Evolutionary conservation across 2,888 invertebrate species (phyloP), one percentile per base, ranked within the genome.

Genomic region (Ennomos fuscantarius): DNA sequence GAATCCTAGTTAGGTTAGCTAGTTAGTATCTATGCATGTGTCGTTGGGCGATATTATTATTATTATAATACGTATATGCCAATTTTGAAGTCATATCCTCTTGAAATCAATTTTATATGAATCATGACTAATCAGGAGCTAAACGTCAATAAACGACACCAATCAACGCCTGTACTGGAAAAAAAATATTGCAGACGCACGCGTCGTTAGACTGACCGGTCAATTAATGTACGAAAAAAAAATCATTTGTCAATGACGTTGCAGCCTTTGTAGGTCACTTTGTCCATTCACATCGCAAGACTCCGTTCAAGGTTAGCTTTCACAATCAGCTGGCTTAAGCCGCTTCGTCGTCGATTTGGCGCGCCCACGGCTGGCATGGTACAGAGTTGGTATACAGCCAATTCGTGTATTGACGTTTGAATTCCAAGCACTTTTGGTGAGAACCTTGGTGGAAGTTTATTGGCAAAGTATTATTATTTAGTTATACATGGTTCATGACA

Each of bases 231-330:
- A 24, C 42, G 51, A 41, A 54, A 47, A 36, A 47, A 52, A 55
- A 46, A 37, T 47, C 35, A 48, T 52, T 39, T 11, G 12, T 47
- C 40, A 47, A 65, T 79, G 79, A 78, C 75, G 77, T 77, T 62
- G 62, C 65, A 50, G 50, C 50, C 53, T 66, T 82, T 83, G 79
- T 86, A 84, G 85, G 87, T 82, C 84, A 77, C 63, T 66, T 70
- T 69, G 79, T 71, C 84, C 84, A 82, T 84, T 86, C 86, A 84
- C 81, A 73, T 70, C 61, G 74, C 69, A 41, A 52, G 43, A 43
- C 58, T 59, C 62, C 76, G 74, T 80, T 82, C 87, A 88, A 87
- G 87, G 87, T 84, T 86, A 70, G 82, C 86, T 87, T 88, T 87
- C 86, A 82, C 69, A 69, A 78, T 76, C 81, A 79, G 79, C 82